Evolutionary conservation across 2,113 vertebrate genomes (phyloP).

Genomic region (Centropus bengalensis): DNA sequence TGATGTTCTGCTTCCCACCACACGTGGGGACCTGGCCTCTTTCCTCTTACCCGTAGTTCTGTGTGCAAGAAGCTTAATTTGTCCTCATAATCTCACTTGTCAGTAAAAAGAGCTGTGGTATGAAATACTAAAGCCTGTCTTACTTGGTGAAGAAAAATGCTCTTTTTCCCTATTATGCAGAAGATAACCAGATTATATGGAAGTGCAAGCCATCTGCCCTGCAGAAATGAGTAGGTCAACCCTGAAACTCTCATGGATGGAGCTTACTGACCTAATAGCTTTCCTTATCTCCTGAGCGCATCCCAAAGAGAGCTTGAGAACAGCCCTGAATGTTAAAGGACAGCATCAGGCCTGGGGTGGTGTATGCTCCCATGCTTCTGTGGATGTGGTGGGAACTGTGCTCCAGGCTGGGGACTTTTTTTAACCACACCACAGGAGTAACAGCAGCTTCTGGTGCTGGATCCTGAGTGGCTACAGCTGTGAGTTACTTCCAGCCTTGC

Average conservation of each 20-base stretch:
- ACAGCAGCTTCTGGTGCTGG: neutral
- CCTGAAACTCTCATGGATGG: neutral
- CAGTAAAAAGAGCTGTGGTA: neutral
- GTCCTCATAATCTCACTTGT: neutral
- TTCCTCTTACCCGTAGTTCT: neutral
- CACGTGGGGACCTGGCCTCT: neutral
- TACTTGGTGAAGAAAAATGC: neutral
- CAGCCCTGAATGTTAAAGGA: neutral
- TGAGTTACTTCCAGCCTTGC: neutral
- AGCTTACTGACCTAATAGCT: neutral
- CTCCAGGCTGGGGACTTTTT: neutral
- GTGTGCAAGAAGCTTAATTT: neutral
- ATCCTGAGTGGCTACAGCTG: neutral
- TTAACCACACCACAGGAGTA: accelerated
- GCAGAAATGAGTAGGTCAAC: neutral
- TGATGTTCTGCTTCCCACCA: neutral
- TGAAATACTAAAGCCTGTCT: neutral
- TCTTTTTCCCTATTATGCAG: neutral
- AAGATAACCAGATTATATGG: neutral
- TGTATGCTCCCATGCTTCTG: neutral
- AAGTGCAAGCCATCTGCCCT: neutral
- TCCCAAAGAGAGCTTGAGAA: neutral
- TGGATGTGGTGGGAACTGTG: neutral
- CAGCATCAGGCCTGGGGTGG: neutral
- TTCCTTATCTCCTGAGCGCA: neutral